Percentiles rank a stretch among this genome's conserved stretches.
Conservation (phyloP, 2,797 vertebrate species). For the Manis pentadactyla region DNA sequence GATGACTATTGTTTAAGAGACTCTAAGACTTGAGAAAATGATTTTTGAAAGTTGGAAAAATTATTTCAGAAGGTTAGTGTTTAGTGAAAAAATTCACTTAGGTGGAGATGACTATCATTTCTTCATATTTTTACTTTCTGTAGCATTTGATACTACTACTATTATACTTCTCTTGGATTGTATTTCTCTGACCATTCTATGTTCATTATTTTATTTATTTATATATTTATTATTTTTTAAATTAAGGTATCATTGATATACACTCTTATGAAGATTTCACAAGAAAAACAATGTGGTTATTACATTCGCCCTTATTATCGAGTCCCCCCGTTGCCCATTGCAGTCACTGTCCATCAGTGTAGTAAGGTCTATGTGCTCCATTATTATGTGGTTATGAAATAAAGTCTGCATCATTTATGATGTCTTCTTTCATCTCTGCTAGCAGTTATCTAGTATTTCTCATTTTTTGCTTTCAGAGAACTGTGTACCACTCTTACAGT, state of each 20-base stretch:
- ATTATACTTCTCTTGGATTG: background rate
- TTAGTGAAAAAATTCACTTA: background rate
- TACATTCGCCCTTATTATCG: too few species aligned
- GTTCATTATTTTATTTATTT: background rate
- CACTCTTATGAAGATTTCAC: too few species aligned
- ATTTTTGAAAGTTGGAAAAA: slow-evolving; percentile 29
- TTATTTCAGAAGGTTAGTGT: slow-evolving; percentile 10
- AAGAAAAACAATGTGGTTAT: too few species aligned
- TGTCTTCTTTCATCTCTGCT: slow-evolving; percentile 30
- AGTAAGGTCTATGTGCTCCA: background rate
- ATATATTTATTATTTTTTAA: too few species aligned
- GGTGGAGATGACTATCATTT: background rate
- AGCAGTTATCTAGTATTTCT: background rate
- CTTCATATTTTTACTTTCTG: background rate
- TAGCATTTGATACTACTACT: slow-evolving; percentile 28
- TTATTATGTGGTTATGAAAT: slow-evolving; percentile 10
- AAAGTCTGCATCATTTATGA: slow-evolving; percentile 20
- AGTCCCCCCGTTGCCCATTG: too few species aligned
- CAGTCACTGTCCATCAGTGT: too few species aligned
- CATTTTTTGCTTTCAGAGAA: slow-evolving; percentile 50
- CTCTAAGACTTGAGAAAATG: background rate
- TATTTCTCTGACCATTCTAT: slow-evolving; percentile 7
- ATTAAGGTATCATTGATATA: too few species aligned
- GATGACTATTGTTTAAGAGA: background rate
- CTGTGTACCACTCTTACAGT: background rate